phyloP scores from a whole-genome alignment of 2,797 vertebrate genomes.

The Rhadinocentrus ornatus region DNA sequence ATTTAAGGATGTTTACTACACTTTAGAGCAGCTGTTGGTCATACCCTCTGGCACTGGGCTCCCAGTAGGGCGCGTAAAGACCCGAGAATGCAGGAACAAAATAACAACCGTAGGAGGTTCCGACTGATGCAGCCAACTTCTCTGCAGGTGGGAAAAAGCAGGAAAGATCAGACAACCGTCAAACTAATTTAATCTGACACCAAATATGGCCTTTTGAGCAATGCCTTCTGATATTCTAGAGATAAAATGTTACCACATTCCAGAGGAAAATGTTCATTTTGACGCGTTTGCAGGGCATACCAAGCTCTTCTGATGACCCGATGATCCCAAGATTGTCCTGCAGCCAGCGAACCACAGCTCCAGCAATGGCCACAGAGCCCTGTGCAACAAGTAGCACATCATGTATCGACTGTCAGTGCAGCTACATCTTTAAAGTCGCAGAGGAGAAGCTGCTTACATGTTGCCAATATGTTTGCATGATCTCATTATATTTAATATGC shows the following conservation, averaged over 20 bases:
- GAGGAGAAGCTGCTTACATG: too few relatives aligned
- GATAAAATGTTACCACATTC: not conserved
- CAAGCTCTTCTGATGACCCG: slow-evolving; percentile 87
- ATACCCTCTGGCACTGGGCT: slow-evolving; percentile 96
- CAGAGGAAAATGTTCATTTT: not conserved
- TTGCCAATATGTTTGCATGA: not conserved
- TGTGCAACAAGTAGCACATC: slow-evolving; percentile 47
- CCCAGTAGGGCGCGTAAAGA: slow-evolving; percentile 98
- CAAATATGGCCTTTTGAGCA: too few relatives aligned
- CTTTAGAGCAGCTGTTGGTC: not conserved
- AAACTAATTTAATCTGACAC: too few relatives aligned
- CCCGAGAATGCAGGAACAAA: slow-evolving; percentile 98
- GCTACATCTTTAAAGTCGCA: too few relatives aligned
- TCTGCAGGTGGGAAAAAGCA: slow-evolving; percentile 71
- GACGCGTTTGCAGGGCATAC: slow-evolving; percentile 72
- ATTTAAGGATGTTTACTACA: fast-evolving
- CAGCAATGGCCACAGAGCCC: slow-evolving; percentile 98
- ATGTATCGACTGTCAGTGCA: too few relatives aligned
- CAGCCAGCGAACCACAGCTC: slow-evolving; percentile 96
- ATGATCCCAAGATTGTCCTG: slow-evolving; percentile 96
- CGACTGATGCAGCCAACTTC: slow-evolving; percentile 91
- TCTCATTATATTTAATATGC: not conserved
- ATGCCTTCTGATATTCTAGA: not conserved
- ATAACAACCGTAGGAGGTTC: slow-evolving; percentile 96
- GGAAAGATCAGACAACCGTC: not conserved